A percentile compares a stretch with the other conserved stretches of the same genome.
Evolutionary conservation across 2,113 vertebrate genomes (phyloP).

Genomic region (Etheostoma cragini): DNA sequence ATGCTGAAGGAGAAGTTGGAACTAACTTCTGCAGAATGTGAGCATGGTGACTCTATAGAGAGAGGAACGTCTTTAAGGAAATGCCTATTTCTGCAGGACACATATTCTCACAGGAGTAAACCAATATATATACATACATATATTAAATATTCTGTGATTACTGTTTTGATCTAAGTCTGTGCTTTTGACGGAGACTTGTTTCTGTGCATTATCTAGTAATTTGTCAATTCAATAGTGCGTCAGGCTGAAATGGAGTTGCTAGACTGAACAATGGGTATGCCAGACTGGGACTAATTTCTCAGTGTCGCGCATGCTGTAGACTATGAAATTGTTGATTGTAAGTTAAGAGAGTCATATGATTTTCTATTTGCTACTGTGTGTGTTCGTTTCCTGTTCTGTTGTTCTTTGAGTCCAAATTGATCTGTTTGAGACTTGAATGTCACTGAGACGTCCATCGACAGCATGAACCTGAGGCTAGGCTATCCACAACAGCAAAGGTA

Average conservation of each 20-base stretch:
- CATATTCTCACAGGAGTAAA: background rate
- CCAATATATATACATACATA: background rate
- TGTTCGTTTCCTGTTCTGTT: background rate
- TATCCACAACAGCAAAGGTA: background rate
- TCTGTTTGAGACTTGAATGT: background rate
- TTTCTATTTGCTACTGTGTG: background rate
- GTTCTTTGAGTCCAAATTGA: background rate
- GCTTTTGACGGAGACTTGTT: background rate
- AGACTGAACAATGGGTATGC: slow-evolving; percentile 15
- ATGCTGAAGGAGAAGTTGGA: slow-evolving; percentile 23
- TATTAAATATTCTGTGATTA: background rate
- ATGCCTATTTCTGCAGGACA: background rate
- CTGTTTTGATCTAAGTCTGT: slow-evolving; percentile 1
- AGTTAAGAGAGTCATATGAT: slow-evolving; percentile 35
- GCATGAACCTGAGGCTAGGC: background rate
- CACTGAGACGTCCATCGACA: background rate
- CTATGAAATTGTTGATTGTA: slow-evolving; percentile 56
- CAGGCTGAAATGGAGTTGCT: slow-evolving; percentile 20
- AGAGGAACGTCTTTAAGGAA: background rate
- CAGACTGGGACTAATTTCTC: slow-evolving; percentile 35
- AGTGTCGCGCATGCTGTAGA: slow-evolving; percentile 24
- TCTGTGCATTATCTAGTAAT: slow-evolving; percentile 28
- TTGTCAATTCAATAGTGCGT: slow-evolving; percentile 42
- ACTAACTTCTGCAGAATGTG: slow-evolving; percentile 11
- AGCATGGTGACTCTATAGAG: background rate